Base-by-base conservation (phyloP, 2,888 invertebrate genomes). In the Hybos culiciformis region DNA sequence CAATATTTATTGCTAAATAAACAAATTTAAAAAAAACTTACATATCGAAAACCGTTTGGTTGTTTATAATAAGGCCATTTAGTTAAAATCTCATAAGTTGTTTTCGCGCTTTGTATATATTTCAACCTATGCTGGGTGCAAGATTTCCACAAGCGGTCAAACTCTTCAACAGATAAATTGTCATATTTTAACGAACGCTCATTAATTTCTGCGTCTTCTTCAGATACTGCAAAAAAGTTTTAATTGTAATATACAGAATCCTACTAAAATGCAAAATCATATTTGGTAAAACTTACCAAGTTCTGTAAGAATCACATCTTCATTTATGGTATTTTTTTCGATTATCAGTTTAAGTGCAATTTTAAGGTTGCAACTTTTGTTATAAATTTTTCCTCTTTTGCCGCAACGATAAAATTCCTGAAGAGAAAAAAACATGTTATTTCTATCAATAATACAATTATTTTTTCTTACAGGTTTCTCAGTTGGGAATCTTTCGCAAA, bases 101-200 rank as follows among this genome's bases (percentile, higher is more conserved):
- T 14, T n/a, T 18, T 20, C 26, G 32, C 5, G 8, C 8, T 9
- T 24, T 43, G 26, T 21, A 32, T 38, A 21, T 39, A 11, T 17
- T 36, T 33, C 12, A 42, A 24, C 15, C 42, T 26, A 15, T 44
- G 40, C 19, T 37, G 26, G 11, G 39, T 17, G 9, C 46, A 45
- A n/a, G 45, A 37, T 24, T 41, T 31, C 46, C 48, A 46, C 14
- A 36, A 12, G 37, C 37, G 38, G 8, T 46, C 29, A 23, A 47
- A 47, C n/a, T 47, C 42, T n/a, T 45, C 45, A n/a, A 26, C 38
- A 14, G 37, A 38, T 20, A 44, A 41, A 24, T 47, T 44, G 32
- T 44, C 42, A 39, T 26, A 43, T 36, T 46, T 48, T 5, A 47
- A 18, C 5, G 43, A 39, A 15, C 38, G 37, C n/a, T 42, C 32